A percentile compares a stretch with the other conserved stretches of the same genome.
phyloP scores from a whole-genome alignment of 2,888 invertebrate species.

The Mactromeris polynyma region DNA sequence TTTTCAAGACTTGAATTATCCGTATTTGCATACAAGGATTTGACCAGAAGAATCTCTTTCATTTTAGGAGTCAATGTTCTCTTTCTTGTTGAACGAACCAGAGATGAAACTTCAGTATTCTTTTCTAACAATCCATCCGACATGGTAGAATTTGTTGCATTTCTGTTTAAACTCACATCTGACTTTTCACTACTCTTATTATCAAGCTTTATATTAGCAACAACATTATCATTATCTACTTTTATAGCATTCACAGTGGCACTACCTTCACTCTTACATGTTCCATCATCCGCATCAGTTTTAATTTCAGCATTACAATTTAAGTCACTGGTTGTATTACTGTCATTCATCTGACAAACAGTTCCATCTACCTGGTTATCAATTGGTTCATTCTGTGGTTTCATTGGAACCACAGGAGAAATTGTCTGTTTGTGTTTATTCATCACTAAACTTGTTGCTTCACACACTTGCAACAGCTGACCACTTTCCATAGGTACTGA shows the following conservation, averaged over 20 bases:
- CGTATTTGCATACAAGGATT: background rate
- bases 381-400: background rate
- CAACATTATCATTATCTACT: background rate
- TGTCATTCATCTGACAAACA: background rate
- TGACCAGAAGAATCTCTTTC: constrained; percentile 29
- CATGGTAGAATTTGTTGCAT: background rate
- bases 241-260: background rate
- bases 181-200: background rate
- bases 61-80: constrained; percentile 38
- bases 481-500: background rate
- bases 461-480: background rate
- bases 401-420: background rate
- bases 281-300: background rate
- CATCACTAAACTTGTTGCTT: background rate
- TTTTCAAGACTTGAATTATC: background rate
- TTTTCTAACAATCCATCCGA: background rate
- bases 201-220: background rate
- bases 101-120: background rate
- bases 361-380: background rate
- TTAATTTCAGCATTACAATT: background rate
- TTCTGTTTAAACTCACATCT: background rate
- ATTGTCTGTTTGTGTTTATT: background rate
- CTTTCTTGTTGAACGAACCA: constrained; percentile 22
- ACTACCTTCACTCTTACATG: background rate
- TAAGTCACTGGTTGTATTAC: background rate